Evolutionary conservation across 2,888 invertebrate genomes (phyloP), one percentile per base, ranked within the genome.

Genomic region (Hyposoter didymator): DNA sequence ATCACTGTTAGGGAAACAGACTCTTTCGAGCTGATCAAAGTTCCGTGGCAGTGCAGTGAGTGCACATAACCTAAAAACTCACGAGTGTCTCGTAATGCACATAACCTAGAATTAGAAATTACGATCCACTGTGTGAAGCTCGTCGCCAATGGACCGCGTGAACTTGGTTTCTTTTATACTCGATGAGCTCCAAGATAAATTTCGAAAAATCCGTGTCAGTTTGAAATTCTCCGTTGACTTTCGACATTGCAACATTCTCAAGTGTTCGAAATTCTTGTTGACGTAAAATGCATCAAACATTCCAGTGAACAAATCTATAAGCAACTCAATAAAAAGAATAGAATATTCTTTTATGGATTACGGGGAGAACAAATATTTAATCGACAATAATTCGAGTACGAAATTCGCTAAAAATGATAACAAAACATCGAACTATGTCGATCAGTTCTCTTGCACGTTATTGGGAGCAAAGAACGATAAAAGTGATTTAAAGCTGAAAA

Each of bases 401-500:
- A 17, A 39, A 19, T 10, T n/a, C 0, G 39, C n/a, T 28, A 19
- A 19, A 52, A 52, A 39, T 39, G 52, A 55, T 78, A 22, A 39
- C 17, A 22, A 43, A 22, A 28, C 17, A 17, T 28, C 22, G 49
- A 55, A 39, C 22, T 39, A 17, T n/a, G 19, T 35, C 22, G 12
- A 28, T 2, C 52, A 78, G 43, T 43, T 64, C 8, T 28, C 49
- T 8, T 52, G 67, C 43, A 43, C 19, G 12, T 17, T 55, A 35
- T 67, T 69, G 49, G 55, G 59, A 70, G 32, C 45, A 32, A 59
- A 12, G 32, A 78, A 32, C 14, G 12, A 70, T 10, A 69, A 78
- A 28, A 73, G 39, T 47, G 83, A 83, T 49, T 59, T 84, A 6
- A 84, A 78, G 47, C 76, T 85, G 2, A 86, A 84, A 72, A 86